Base-by-base conservation (phyloP, 64 coral and sea anemone genomes). In the Catalaphyllia jardinei region DNA sequence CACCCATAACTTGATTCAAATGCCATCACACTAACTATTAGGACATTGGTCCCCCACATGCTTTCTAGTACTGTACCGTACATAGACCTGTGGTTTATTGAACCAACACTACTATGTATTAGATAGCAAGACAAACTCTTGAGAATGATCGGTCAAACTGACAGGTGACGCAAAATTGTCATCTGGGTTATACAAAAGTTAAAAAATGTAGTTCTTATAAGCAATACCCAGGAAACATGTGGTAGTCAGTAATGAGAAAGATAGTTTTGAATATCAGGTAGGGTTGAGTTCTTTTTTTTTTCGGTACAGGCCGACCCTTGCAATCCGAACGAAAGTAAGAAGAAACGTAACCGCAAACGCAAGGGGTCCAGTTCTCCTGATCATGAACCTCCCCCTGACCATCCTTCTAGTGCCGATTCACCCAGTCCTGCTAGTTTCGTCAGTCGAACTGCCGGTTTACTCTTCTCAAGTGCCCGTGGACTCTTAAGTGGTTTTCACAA, bases 361-460 rank as follows among this genome's bases (percentile, higher is more conserved):
- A 87, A 60, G 62, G 57, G 24, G 12, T 83, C 75, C 16, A 83
- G 10, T 3, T 52, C 33, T 85, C 50, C 27, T 38, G 46, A 75
- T 85, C 50, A 16, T 38, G 46, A 75, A 10, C 59, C 33, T 33
- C 31, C 31, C 28, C 64, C 52, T 60, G 89, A 85, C 50, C 60
- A 57, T 38, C 19, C 80, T 24, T 5, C 17, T 46, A 38, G 27
- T 88, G 27, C 72, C 59, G 89, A 91, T 28, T 22, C 67, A 55
- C 31, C 87, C 55, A 96, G 92, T 84, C 87, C 86, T 25, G 83
- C 57, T 67, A 91, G 91, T 73, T 42, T 93, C 49, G 82, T 96
- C 2, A 96, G 73, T 89, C 81, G 78, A 24, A 93, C 94, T 7
- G 95, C 95, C 72, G 95, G 95, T 16, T 62, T 97, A 12, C 75